Evolutionary conservation across 2,113 vertebrate species (phyloP), one percentile per base, ranked within the genome.

Genomic region (Oreocharis arfaki): DNA sequence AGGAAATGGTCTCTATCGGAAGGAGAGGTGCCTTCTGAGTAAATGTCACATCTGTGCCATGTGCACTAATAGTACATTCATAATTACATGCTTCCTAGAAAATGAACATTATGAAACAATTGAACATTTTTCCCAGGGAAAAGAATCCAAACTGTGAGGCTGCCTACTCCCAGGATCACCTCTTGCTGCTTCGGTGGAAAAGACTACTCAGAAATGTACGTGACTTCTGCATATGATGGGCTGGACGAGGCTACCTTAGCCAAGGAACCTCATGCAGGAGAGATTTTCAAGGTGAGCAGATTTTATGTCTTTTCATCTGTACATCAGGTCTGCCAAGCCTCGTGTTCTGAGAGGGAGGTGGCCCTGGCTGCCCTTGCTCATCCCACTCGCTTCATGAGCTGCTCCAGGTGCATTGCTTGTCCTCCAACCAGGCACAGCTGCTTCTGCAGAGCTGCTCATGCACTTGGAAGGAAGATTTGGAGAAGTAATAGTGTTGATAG

Each of bases 171-270:
- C 0, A 98, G 98, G 81, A 98, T 98, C 60, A 99, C 99, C 6
- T 99, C 98, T 6, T 99, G 98, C 92, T 99, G 98, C 90, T 99
- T 99, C 3, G 98, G 99, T 33, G 99, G 99, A 41, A 98, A 97
- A 46, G 97, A 98, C 84, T 98, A 98, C 94, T 97, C 97, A 24
- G 98, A 99, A 90, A 98, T 99, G 65, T 99, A 98, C 0, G 98
- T 99, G 93, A 99, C 99, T 27, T 98, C 99, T 10, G 98, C 98
- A 1, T 97, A 91, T 0, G 96, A 98, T n/a, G 98, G 97, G 9
- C 97, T 99, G 80, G 96, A 98, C 1, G 88, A 97, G 11, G 84
- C 95, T 19, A 96, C 97, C 53, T 57, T 94, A 39, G 95, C 91
- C 30, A 96, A 95, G 41, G 98, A 99, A 83, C 98, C 98, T 8